A percentile compares a stretch with the other conserved stretches of the same genome.
Evolutionary conservation across 2,797 vertebrate genomes (phyloP).

Genomic region (Trematomus bernacchii): DNA sequence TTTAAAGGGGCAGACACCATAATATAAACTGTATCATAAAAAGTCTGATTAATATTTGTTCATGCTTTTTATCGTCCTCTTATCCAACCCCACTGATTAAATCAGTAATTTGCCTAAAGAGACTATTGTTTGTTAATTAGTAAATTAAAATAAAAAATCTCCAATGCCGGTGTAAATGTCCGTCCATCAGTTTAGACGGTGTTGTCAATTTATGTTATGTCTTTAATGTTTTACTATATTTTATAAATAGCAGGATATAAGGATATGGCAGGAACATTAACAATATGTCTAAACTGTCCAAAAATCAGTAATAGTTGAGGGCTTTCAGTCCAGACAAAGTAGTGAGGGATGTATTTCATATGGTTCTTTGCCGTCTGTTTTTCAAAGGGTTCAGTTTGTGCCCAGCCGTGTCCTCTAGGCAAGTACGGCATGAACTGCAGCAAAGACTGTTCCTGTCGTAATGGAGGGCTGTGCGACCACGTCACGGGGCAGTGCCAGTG

Average conservation of each 20-base stretch:
- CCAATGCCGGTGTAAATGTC: background rate
- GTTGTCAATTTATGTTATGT: background rate
- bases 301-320: background rate
- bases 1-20: background rate
- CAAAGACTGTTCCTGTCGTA: conserved; percentile 96
- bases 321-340: background rate
- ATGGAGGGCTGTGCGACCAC: conserved; percentile 94
- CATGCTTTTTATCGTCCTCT: background rate
- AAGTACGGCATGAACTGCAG: conserved; percentile 97
- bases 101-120: background rate
- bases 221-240: background rate
- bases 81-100: background rate
- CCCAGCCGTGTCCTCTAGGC: conserved; percentile 93
- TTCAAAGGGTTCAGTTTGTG: conserved; percentile 94
- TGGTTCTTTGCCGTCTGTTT: conserved; percentile 35
- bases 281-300: background rate
- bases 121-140: background rate
- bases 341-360: conserved; percentile 9
- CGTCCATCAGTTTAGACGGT: background rate
- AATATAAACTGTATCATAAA: conserved; percentile 1
- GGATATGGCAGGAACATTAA: background rate
- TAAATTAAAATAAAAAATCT: background rate
- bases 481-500: conserved; percentile 95
- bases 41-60: background rate
- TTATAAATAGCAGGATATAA: background rate